Evolutionary conservation across 1,140 invertebrate genomes (phyloP).

Genomic region (Saccostrea glomerata): DNA sequence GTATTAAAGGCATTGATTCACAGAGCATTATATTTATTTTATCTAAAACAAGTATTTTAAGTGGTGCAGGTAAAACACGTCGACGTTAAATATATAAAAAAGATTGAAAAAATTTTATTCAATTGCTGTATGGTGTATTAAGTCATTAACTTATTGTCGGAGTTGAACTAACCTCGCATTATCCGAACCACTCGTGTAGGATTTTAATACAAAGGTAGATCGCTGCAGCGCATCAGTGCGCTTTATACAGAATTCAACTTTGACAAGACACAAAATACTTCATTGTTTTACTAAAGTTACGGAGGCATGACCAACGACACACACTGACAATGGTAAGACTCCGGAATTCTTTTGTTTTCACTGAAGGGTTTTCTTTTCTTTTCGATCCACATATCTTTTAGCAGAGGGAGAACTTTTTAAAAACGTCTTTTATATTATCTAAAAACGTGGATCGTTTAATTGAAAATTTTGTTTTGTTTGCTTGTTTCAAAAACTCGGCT

Average conservation of each 20-base stretch:
- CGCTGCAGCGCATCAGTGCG: background rate
- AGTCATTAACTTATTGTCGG: background rate
- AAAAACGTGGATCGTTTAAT: no score
- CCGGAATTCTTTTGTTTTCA: background rate
- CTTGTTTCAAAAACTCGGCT: no score
- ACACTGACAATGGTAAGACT: slow-evolving; percentile 2
- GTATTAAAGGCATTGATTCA: no score
- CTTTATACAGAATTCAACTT: background rate
- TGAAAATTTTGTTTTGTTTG: no score
- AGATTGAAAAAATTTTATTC: background rate
- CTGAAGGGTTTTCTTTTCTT: background rate
- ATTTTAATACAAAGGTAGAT: background rate
- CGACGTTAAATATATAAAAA: background rate
- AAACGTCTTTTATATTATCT: no score
- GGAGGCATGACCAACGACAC: slow-evolving; percentile 21
- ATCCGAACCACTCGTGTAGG: no score
- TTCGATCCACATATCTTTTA: no score
- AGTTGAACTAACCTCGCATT: background rate
- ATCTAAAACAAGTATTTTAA: no score
- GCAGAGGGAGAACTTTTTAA: no score
- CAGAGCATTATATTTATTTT: no score
- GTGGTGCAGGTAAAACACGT: no score
- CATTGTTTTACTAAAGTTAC: background rate
- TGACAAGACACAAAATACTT: background rate
- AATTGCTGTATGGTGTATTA: background rate